Base-by-base conservation (phyloP, 1,140 invertebrate genomes). In the Cydia fagiglandana region DNA sequence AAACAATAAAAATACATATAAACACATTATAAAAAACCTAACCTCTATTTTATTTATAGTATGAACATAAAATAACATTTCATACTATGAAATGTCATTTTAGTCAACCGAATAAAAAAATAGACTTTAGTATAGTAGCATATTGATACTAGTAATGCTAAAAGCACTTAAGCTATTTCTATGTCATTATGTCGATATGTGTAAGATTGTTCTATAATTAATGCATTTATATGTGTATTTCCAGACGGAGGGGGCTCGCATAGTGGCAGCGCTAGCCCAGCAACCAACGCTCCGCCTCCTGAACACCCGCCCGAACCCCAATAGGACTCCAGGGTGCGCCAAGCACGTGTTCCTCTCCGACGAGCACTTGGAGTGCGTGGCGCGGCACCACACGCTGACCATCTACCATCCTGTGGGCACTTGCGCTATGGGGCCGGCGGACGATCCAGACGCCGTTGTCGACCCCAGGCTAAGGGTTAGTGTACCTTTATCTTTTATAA, bases 221-320 rank as follows among this genome's bases (percentile, higher is more conserved):
- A 45, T n/a, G 13, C 17, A 9, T 38, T 28, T 74, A 30, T 30
- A 30, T 30, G 9, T 38, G 38, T 73, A 74, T 77, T 75, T 90
- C 77, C 84, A 96, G 95, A 91, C 95, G 0, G 96, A 97, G 89
- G 96, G 96, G 0, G 95, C 94, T 0, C 96, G 96, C 86, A 93
- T 97, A 76, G 94, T 94, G 0, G 92, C 97, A 68, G 91, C 89
- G 0, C 80, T 97, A 30, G 93, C 94, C 2, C 88, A 95, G 76
- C 96, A 96, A 0, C 88, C 92, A 20, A 94, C 95, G 0, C 94
- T 98, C 93, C 88, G 90, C 75, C 87, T 92, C 38, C 90, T 97
- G 7, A 96, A 96, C 9, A 93, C 95, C 0, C 94, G 94, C 12
- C 89, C 95, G 2, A 96, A 96, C 80, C 93, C 94, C 4, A 93